Percentiles rank a stretch among this genome's conserved stretches.
phyloP scores from a whole-genome alignment of 2,888 invertebrate species.

The Cosmia pyralina region DNA sequence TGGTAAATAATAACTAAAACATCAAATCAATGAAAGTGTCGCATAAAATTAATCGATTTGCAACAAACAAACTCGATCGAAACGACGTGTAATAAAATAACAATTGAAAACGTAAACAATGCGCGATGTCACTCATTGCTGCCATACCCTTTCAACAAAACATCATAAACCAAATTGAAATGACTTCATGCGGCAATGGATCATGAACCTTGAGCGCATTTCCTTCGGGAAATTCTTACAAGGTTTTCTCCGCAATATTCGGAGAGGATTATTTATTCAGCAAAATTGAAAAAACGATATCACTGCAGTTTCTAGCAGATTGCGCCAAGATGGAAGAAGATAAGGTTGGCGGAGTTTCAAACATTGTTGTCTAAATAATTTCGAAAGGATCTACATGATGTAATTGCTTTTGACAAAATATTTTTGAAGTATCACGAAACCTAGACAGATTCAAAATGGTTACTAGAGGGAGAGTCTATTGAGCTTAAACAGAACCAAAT shows the following conservation, averaged over 20 bases:
- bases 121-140: conserved; percentile 46
- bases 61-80: conserved; percentile 36
- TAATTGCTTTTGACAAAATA: not conserved
- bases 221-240: conserved; percentile 38
- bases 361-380: conserved; percentile 10
- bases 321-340: conserved; percentile 19
- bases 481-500: not conserved
- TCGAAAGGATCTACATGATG: not conserved
- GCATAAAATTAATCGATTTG: conserved; percentile 62
- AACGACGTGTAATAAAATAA: conserved; percentile 47
- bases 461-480: not conserved
- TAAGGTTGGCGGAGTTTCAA: conserved; percentile 18
- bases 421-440: not conserved
- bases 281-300: conserved; percentile 24
- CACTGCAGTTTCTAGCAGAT: conserved; percentile 36
- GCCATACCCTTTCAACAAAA: conserved; percentile 33
- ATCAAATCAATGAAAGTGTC: conserved; percentile 57
- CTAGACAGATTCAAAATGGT: not conserved
- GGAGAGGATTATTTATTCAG: conserved; percentile 33
- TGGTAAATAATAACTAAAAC: conserved; percentile 32
- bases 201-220: conserved; percentile 25
- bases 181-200: conserved; percentile 35
- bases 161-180: conserved; percentile 39
- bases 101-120: conserved; percentile 52
- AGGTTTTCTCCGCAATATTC: conserved; percentile 19